A percentile compares a stretch with the other conserved stretches of the same genome.
Evolutionary conservation across 1,140 invertebrate species (phyloP).

Genomic region (Adoxophyes honmai): DNA sequence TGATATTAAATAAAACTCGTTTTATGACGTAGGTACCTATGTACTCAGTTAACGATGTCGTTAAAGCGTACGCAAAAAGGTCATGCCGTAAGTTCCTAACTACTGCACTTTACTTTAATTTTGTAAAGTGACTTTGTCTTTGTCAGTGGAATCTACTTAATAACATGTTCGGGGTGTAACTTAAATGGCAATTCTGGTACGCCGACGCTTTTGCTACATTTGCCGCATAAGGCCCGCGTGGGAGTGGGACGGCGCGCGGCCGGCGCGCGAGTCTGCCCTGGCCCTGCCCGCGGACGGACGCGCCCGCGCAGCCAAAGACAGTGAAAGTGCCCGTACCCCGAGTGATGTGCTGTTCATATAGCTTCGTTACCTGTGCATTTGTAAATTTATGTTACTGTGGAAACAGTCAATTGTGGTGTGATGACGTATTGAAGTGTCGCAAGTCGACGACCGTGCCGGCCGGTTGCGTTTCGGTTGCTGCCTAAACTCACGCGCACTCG

Average conservation of each 20-base stretch:
- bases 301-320: constrained; percentile 26
- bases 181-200: constrained; percentile 61
- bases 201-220: constrained; percentile 47
- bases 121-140: background rate
- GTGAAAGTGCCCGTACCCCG: constrained; percentile 43
- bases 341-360: too few relatives aligned
- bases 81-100: too few relatives aligned
- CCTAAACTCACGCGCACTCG: background rate
- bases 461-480: constrained; percentile 18
- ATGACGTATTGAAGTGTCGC: constrained; percentile 16
- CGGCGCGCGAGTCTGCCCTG: constrained; percentile 56
- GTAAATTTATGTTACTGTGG: too few relatives aligned
- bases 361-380: too few relatives aligned
- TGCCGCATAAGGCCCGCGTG: constrained; percentile 40
- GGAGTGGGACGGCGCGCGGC: constrained; percentile 40
- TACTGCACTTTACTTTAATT: too few relatives aligned
- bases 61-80: too few relatives aligned
- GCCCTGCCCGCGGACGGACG: constrained; percentile 42
- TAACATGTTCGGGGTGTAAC: constrained; percentile 40
- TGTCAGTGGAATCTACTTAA: background rate
- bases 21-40: too few relatives aligned
- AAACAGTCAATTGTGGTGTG: too few relatives aligned
- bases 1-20: too few relatives aligned
- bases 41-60: too few relatives aligned
- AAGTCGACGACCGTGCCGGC: constrained; percentile 16